A percentile compares a stretch with the other conserved stretches of the same genome.
Evolutionary conservation across 2,888 invertebrate genomes (phyloP).

Genomic region (Drosophila paramelanica): DNA sequence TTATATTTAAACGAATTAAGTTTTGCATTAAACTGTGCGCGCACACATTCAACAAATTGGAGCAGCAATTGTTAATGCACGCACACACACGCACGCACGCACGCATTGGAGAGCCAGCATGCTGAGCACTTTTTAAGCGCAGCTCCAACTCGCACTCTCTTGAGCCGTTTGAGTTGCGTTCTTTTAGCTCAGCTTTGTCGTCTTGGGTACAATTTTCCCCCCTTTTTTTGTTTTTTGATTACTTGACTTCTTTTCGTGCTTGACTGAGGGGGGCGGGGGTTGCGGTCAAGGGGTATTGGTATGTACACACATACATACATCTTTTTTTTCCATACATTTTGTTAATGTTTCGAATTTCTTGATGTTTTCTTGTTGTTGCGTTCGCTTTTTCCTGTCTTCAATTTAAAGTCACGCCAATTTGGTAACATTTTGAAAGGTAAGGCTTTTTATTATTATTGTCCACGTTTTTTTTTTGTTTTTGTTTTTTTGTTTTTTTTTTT

Average conservation of each 20-base stretch:
- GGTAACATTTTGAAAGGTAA: constrained; percentile 53
- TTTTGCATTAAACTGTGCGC: constrained; percentile 63
- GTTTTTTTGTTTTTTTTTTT: constrained; percentile 9
- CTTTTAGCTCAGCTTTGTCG: constrained; percentile 41
- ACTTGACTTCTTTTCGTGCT: constrained; percentile 46
- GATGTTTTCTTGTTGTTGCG: constrained; percentile 50
- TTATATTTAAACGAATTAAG: constrained; percentile 60
- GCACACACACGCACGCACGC: constrained; percentile 12
- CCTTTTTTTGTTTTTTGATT: constrained; percentile 28
- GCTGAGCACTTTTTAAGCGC: constrained; percentile 20
- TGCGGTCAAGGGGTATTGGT: constrained; percentile 3
- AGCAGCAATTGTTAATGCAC: constrained; percentile 49
- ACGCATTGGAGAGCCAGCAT: neutral
- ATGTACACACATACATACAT: neutral
- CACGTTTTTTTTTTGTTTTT: constrained; percentile 5
- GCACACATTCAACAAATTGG: constrained; percentile 53
- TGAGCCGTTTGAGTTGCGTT: constrained; percentile 38
- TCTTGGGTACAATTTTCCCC: constrained; percentile 30
- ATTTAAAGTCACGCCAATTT: constrained; percentile 36
- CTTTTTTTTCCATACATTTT: constrained; percentile 21
- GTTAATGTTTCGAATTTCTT: constrained; percentile 59
- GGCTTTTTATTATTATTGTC: constrained; percentile 26
- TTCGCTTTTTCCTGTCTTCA: constrained; percentile 43
- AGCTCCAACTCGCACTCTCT: constrained; percentile 14
- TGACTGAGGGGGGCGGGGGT: neutral